A percentile compares a stretch with the other conserved stretches of the same genome.
phyloP scores from a whole-genome alignment of 2,797 vertebrate species.

The Neostethus bicornis region DNA sequence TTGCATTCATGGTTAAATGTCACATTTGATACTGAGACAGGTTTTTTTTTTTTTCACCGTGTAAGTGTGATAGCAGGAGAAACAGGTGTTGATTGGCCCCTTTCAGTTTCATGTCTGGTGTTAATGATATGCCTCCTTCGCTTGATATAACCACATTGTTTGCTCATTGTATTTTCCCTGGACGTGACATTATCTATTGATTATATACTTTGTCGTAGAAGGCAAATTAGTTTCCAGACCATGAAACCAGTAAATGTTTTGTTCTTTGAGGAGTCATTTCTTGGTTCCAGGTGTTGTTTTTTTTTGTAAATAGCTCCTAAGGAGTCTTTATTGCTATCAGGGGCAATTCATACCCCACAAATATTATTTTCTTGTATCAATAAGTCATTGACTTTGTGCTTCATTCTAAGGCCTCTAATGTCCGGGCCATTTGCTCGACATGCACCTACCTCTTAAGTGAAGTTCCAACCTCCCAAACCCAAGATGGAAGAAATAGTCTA shows the following conservation, averaged over 20 bases:
- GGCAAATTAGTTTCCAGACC: constrained; percentile 1
- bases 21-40: constrained; percentile 37
- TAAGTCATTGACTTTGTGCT: too few species aligned
- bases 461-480: too few species aligned
- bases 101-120: constrained; percentile 45
- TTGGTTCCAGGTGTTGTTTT: too few species aligned
- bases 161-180: constrained; percentile 33
- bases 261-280: background rate
- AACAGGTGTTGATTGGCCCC: constrained; percentile 66
- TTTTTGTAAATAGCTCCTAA: too few species aligned
- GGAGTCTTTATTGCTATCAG: too few species aligned
- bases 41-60: constrained; percentile 3
- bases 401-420: too few species aligned
- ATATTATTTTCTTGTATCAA: too few species aligned
- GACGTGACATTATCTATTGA: constrained; percentile 18
- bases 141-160: constrained; percentile 43
- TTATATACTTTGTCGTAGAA: background rate
- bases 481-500: too few species aligned
- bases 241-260: background rate
- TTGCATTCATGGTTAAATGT: constrained; percentile 36
- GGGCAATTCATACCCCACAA: too few species aligned
- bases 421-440: too few species aligned
- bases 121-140: constrained; percentile 52
- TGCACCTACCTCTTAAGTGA: too few species aligned
- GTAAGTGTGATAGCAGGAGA: constrained; percentile 27